Base-by-base conservation (phyloP, 1,140 invertebrate species). In the Andricus grossulariae region DNA sequence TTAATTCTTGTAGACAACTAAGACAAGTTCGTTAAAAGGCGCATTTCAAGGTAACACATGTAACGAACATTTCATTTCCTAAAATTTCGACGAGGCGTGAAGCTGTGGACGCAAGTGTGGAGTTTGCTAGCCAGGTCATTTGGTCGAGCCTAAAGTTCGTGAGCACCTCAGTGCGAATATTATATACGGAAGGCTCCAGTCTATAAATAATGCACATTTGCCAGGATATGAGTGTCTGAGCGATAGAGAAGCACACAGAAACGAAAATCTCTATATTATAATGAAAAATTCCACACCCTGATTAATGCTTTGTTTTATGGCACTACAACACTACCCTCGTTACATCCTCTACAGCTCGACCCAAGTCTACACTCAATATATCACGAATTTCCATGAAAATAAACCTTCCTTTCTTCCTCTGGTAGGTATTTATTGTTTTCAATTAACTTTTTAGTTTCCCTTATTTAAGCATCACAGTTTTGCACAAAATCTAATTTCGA, bases 151-250 rank as follows among this genome's bases (percentile, higher is more conserved):
- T 13, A 66, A 66, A 66, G 60, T 66, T 66, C 32, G 32, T 25
- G 32, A 66, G 25, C 16, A 66, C 32, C 60, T 66, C 32, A 2
- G 7, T 32, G 77, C 83, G 83, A 85, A 84, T 87, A 88, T 88
- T 84, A 84, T 85, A 78, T 85, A 79, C 75, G 49, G 72, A 60
- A 74, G 73, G 79, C 80, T 80, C 71, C 73, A 70, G 77, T 73
- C 83, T 76, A 91, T 91, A 90, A 91, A 91, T 92, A 89, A 91
- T 91, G 87, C 85, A 91, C 90, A 89, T 88, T 90, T 91, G 90
- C 89, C 89, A 77, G 85, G 87, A 89, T 90, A 89, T 86, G 90
- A 90, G 89, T 90, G 87, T 80, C 87, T 90, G 90, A 90, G 86
- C 86, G 89, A 91, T 89, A 84, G 87, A 82, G 84, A 82, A 81